These are phyloP conservation scores for Brassicogethes aeneus DNA, from an alignment of 2,888 invertebrate species.

Conservation along the genomic window DNA sequence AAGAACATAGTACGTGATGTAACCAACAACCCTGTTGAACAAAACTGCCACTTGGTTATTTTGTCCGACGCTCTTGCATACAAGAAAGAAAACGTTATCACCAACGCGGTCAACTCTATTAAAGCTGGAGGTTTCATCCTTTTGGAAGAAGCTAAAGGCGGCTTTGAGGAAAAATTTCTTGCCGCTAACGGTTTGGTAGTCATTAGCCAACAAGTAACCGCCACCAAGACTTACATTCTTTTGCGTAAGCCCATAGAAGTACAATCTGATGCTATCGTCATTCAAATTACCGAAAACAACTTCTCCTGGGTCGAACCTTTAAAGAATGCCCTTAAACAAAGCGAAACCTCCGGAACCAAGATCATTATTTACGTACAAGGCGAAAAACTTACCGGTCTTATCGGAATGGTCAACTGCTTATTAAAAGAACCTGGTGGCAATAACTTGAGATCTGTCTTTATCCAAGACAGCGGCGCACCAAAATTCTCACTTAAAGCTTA, in stretches of 20 bases:
- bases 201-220: slow-evolving; percentile 55
- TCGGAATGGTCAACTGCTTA: slow-evolving; percentile 87
- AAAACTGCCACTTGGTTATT: slow-evolving; percentile 60
- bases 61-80: slow-evolving; percentile 56
- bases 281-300: slow-evolving; percentile 59
- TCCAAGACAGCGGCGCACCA: slow-evolving; percentile 54
- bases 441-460: slow-evolving; percentile 62
- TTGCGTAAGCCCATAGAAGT: slow-evolving; percentile 48
- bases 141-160: slow-evolving; percentile 57
- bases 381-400: slow-evolving; percentile 62
- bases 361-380: slow-evolving; percentile 63
- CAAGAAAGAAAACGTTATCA: slow-evolving; percentile 44
- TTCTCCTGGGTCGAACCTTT: slow-evolving; percentile 76
- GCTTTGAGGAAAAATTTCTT: slow-evolving; percentile 35
- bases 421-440: slow-evolving; percentile 79
- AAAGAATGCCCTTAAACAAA: slow-evolving; percentile 63
- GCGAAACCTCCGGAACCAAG: slow-evolving; percentile 50
- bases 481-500: slow-evolving; percentile 55
- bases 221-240: slow-evolving; percentile 56
- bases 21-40: slow-evolving; percentile 48
- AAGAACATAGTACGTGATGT: slow-evolving; percentile 59
- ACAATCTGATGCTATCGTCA: slow-evolving; percentile 41
- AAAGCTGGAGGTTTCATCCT: slow-evolving; percentile 63
- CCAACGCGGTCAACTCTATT: slow-evolving; percentile 52
- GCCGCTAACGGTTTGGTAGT: slow-evolving; percentile 43